Evolutionary conservation across 2,113 vertebrate species (phyloP), one percentile per base, ranked within the genome.

Genomic region (Podilymbus podiceps): DNA sequence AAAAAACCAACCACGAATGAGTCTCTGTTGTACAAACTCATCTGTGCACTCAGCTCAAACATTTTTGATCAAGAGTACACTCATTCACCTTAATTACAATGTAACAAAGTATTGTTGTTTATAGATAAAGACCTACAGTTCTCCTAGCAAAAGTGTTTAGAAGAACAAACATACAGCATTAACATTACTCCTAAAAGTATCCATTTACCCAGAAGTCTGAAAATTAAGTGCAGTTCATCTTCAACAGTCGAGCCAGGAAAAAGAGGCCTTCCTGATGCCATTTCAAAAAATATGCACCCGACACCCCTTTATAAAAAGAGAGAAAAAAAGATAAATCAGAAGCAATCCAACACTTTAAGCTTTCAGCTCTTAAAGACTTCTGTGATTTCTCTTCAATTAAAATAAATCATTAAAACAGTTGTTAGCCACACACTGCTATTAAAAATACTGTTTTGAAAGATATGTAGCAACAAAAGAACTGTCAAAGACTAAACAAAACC

Each of bases 271-370:
- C 99, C 99, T 84, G 99, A 99, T 92, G 99, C 99, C 99, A 99
- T 99, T 98, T 99, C 99, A 93, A 99, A 99, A 98, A 99, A 99
- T 98, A 99, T 99, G 97, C 99, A 99, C 60, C 99, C 99, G 12
- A 99, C 99, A 1, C 99, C 99, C 99, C 99, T 99, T 97, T 59
- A 94, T 46, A 81, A 88, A 95, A 49, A 88, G 50, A 89, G 87
- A 88, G 68, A 28, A 87, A 42, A 42, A 75, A 90, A 78, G 47
- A 68, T 13, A 72, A 59, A 94, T 83, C n/a, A 67, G 46, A 91
- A 62, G 94, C 56, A 66, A 90, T 63, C 22, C 25, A 21, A 50
- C 80, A 91, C 74, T 63, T 86, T 27, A 44, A 77, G 31, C 49
- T 68, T 94, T 93, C 62, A 79, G 27, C 17, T 85, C 14, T 20